Conservation (phyloP, 2,113 vertebrate genomes). For the Pristiophorus japonicus region DNA sequence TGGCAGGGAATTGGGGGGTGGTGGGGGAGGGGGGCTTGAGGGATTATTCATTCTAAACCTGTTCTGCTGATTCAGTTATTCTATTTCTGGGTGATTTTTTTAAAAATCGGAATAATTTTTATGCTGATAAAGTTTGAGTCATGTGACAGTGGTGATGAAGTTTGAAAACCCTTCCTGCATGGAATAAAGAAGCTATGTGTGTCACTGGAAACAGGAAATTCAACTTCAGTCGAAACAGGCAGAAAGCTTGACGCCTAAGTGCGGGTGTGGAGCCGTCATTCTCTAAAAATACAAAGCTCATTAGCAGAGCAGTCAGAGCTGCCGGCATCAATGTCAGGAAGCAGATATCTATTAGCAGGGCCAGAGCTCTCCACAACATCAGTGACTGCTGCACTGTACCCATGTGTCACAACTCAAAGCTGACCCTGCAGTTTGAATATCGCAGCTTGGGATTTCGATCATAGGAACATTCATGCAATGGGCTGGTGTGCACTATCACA, state of each 20-base stretch:
- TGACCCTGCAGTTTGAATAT: neutral
- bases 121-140: neutral
- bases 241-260: neutral
- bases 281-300: conserved; percentile 5
- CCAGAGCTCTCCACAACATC: neutral
- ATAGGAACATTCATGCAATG: neutral
- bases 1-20: neutral
- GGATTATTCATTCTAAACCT: neutral
- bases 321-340: neutral
- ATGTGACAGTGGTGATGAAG: neutral
- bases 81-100: neutral
- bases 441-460: neutral
- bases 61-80: neutral
- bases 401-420: neutral
- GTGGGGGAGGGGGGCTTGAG: too few species aligned
- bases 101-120: neutral
- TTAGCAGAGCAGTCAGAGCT: neutral
- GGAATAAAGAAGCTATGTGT: neutral
- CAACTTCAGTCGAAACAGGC: neutral
- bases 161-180: neutral
- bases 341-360: neutral
- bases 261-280: neutral
- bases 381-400: neutral
- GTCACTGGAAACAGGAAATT: neutral
- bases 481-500: neutral